phyloP scores from a whole-genome alignment of 1,140 invertebrate species.

The Melipona quadrifasciata region DNA sequence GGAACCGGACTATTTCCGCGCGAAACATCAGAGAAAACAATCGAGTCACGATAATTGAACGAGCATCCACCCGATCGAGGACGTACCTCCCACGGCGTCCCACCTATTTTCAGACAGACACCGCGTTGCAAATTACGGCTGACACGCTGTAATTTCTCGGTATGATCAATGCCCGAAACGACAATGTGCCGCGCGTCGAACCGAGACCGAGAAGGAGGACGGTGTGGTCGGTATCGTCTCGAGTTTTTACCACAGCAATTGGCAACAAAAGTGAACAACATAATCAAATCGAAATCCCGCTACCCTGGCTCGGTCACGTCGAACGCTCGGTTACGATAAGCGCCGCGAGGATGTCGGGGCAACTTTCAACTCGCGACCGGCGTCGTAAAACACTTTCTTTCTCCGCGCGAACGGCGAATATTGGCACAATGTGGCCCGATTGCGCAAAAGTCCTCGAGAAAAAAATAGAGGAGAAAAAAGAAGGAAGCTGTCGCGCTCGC shows the following conservation, averaged over 20 bases:
- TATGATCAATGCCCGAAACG: background rate
- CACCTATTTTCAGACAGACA: background rate
- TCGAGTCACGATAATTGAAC: background rate
- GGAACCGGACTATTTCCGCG: background rate
- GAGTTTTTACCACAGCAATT: background rate
- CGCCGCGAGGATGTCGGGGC: constrained; percentile 11
- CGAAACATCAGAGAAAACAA: background rate
- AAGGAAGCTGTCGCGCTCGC: constrained; percentile 3
- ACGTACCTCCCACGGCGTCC: background rate
- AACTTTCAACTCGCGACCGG: background rate
- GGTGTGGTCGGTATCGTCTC: background rate
- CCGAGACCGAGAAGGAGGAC: background rate
- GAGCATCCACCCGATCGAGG: background rate
- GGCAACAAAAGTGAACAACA: background rate
- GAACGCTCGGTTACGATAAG: constrained; percentile 1
- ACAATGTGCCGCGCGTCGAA: background rate
- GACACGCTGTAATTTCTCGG: constrained; percentile 5
- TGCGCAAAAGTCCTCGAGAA: constrained; percentile 11
- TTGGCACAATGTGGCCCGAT: constrained; percentile 24
- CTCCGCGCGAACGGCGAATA: background rate
- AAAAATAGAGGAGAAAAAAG: too few relatives aligned
- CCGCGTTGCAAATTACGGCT: background rate
- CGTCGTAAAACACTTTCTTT: constrained; percentile 45
- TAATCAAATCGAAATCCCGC: background rate
- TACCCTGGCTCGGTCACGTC: too few relatives aligned